phyloP scores from a whole-genome alignment of 2,797 vertebrate genomes.

The Acanthurus tractus region DNA sequence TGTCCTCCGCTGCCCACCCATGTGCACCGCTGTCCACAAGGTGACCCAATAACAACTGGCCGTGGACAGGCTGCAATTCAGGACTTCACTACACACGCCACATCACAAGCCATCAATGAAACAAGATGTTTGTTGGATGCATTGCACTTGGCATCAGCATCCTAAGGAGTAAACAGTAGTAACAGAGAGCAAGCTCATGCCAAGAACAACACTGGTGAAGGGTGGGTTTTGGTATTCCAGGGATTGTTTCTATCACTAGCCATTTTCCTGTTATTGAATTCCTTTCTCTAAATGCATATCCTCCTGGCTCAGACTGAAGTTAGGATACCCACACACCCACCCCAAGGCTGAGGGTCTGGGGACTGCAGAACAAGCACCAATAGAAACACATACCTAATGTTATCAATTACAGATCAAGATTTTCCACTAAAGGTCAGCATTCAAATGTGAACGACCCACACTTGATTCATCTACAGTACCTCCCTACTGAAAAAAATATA shows the following conservation, averaged over 20 bases:
- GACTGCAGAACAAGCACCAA: slow-evolving; percentile 18
- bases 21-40: slow-evolving; percentile 23
- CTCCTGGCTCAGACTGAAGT: slow-evolving; percentile 74
- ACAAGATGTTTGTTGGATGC: slow-evolving; percentile 19
- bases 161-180: slow-evolving; percentile 67
- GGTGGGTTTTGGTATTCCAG: slow-evolving; percentile 86
- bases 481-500: not conserved
- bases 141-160: slow-evolving; percentile 40
- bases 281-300: slow-evolving; percentile 84
- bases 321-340: slow-evolving; percentile 68
- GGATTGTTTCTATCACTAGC: slow-evolving; percentile 88
- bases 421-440: not conserved
- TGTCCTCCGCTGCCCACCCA: slow-evolving; percentile 31
- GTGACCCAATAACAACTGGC: slow-evolving; percentile 16
- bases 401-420: not conserved
- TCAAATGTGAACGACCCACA: not conserved
- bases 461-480: not conserved
- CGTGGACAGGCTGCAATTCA: slow-evolving; percentile 11
- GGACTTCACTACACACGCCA: slow-evolving; percentile 27
- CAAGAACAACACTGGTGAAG: slow-evolving; percentile 85
- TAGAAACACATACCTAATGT: slow-evolving; percentile 8
- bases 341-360: slow-evolving; percentile 34
- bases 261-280: slow-evolving; percentile 91
- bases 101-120: slow-evolving; percentile 41
- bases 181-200: slow-evolving; percentile 66